A percentile compares a stretch with the other conserved stretches of the same genome.
Conservation (phyloP, 2,797 vertebrate genomes). For the Scarus forsteni region DNA sequence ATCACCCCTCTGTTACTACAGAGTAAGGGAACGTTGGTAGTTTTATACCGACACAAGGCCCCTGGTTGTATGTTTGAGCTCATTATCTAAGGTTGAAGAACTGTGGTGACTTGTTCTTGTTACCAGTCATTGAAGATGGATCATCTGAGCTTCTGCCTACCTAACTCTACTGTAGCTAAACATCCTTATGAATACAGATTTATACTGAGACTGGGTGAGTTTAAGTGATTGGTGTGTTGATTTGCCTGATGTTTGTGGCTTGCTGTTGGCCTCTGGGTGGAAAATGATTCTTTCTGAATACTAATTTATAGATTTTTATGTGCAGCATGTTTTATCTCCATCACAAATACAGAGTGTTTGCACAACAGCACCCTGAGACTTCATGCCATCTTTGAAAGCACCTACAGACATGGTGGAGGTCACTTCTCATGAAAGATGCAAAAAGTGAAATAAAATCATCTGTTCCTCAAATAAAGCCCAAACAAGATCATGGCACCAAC, state of each 20-base stretch:
- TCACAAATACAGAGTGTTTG: neutral
- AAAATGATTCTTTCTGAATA: constrained; percentile 15
- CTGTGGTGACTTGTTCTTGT: constrained; percentile 13
- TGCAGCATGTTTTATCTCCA: constrained; percentile 1
- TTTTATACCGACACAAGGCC: neutral
- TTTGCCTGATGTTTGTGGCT: constrained; percentile 46
- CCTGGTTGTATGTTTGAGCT: constrained; percentile 1
- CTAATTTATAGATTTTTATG: constrained; percentile 19
- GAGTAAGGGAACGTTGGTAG: neutral
- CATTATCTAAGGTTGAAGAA: neutral
- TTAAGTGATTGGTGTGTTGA: constrained; percentile 27
- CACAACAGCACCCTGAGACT: neutral
- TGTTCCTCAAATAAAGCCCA: constrained; percentile 45
- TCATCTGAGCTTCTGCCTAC: constrained; percentile 18
- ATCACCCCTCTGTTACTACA: neutral
- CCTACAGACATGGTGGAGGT: neutral
- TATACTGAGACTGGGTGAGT: constrained; percentile 67
- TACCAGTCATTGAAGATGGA: constrained; percentile 53
- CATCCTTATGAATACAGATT: constrained; percentile 17
- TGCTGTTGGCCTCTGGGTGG: constrained; percentile 13
- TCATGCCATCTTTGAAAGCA: neutral
- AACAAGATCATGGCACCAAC: neutral
- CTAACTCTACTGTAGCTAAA: constrained; percentile 28
- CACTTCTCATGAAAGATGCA: constrained; percentile 40
- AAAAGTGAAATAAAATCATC: constrained; percentile 24